Evolutionary conservation across 1,140 invertebrate species (phyloP).

Genomic region (Caenorhabditis tropicalis): DNA sequence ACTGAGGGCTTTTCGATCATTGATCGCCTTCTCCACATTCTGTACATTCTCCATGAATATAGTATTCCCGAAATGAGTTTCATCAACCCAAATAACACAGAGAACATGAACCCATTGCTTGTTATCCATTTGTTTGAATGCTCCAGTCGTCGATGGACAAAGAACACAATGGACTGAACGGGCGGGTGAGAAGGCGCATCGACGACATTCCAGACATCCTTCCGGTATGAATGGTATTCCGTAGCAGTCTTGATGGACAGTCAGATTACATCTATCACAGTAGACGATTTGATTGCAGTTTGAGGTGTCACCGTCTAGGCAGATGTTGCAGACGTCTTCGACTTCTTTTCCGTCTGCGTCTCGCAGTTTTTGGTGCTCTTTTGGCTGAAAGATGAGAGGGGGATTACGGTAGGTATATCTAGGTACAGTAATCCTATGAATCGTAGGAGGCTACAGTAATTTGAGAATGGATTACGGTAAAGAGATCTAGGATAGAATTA

Average conservation of each 20-base stretch:
- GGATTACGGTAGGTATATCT: not conserved
- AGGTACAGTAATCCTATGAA: too few species aligned
- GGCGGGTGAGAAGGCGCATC: slow-evolving; percentile 91
- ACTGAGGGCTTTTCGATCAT: slow-evolving; percentile 89
- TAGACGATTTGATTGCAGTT: slow-evolving; percentile 94
- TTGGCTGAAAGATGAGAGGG: not conserved
- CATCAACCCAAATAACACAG: slow-evolving; percentile 97
- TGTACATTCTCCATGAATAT: slow-evolving; percentile 83
- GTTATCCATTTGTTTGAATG: slow-evolving; percentile 96
- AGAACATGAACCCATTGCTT: slow-evolving; percentile 96
- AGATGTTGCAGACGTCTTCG: slow-evolving; percentile 41
- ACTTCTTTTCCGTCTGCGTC: slow-evolving; percentile 44
- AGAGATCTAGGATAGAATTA: too few species aligned
- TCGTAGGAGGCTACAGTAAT: not conserved
- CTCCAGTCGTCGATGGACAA: slow-evolving; percentile 95
- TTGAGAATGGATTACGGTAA: too few species aligned
- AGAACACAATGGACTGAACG: slow-evolving; percentile 91
- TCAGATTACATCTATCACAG: slow-evolving; percentile 98
- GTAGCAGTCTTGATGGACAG: slow-evolving; percentile 98
- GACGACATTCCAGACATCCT: slow-evolving; percentile 94
- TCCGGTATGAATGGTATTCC: slow-evolving; percentile 98
- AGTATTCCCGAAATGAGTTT: slow-evolving; percentile 72
- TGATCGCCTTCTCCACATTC: slow-evolving; percentile 91
- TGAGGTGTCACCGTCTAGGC: slow-evolving; percentile 85
- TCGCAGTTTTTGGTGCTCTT: slow-evolving; percentile 26